Conservation (phyloP, 1,140 invertebrate species). For the Steinernema khuongi region DNA sequence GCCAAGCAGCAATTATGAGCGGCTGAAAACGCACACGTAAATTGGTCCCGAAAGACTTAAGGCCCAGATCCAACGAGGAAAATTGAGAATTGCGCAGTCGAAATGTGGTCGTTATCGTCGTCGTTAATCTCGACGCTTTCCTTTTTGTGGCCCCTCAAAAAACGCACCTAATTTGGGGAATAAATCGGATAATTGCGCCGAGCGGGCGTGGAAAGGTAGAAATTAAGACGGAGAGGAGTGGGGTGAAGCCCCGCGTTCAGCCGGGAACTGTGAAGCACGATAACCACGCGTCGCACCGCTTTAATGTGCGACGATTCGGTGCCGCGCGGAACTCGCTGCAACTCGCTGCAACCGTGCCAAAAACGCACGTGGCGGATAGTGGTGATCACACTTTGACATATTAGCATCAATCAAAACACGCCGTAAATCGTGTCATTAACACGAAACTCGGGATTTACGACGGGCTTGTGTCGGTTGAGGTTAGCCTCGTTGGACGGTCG, state of each 20-base stretch:
- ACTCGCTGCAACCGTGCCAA: background rate
- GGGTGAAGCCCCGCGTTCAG: background rate
- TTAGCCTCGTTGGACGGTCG: background rate
- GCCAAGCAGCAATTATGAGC: background rate
- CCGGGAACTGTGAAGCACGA: background rate
- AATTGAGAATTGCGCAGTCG: conserved; percentile 3
- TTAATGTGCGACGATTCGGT: background rate
- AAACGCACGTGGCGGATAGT: background rate
- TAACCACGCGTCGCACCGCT: background rate
- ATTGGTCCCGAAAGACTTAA: background rate
- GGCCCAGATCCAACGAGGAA: background rate
- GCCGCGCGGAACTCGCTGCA: background rate
- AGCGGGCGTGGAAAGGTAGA: background rate
- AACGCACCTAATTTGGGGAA: background rate
- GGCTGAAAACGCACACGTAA: background rate
- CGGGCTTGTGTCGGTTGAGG: background rate
- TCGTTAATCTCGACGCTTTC: conserved; percentile 13
- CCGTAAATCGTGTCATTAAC: conserved; percentile 15
- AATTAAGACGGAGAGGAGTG: too few species aligned
- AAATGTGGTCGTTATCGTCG: conserved; percentile 5
- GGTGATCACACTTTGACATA: background rate
- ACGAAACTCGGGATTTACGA: background rate
- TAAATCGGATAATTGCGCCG: background rate
- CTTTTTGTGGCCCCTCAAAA: conserved; percentile 3
- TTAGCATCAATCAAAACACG: conserved; percentile 12